phyloP scores from a whole-genome alignment of 2,113 vertebrate genomes.

The Peromyscus californicus region DNA sequence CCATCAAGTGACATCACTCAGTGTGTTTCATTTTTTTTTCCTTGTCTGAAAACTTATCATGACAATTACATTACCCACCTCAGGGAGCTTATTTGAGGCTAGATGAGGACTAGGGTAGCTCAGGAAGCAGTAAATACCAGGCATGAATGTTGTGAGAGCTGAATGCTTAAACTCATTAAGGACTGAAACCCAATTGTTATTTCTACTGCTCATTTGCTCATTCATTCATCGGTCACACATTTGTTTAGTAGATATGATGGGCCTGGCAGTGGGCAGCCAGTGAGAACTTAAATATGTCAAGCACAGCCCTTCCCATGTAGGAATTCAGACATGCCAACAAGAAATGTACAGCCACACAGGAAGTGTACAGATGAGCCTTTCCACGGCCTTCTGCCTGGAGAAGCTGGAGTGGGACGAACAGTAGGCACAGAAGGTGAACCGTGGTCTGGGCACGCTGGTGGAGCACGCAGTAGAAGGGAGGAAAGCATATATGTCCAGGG shows the following conservation, averaged over 20 bases:
- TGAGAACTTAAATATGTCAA: neutral
- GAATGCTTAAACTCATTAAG: neutral
- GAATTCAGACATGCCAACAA: neutral
- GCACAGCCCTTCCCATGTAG: neutral
- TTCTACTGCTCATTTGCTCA: neutral
- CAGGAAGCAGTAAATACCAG: neutral
- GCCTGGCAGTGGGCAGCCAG: neutral
- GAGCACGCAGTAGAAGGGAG: neutral
- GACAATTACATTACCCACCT: neutral
- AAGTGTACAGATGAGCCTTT: neutral
- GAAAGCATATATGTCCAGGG: neutral
- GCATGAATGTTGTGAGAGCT: neutral
- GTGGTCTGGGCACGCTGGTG: fast-evolving
- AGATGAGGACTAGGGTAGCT: neutral
- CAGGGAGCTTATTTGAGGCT: constrained; percentile 2
- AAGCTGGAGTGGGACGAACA: neutral
- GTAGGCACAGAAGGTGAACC: neutral
- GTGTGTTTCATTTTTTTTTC: neutral
- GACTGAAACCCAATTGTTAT: neutral
- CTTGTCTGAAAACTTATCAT: neutral
- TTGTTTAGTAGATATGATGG: neutral
- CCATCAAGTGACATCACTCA: neutral
- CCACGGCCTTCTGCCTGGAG: neutral
- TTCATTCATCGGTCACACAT: neutral
- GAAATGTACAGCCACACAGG: neutral